Base-by-base conservation (phyloP, 2,797 vertebrate genomes). In the Cercopithecus mitis region DNA sequence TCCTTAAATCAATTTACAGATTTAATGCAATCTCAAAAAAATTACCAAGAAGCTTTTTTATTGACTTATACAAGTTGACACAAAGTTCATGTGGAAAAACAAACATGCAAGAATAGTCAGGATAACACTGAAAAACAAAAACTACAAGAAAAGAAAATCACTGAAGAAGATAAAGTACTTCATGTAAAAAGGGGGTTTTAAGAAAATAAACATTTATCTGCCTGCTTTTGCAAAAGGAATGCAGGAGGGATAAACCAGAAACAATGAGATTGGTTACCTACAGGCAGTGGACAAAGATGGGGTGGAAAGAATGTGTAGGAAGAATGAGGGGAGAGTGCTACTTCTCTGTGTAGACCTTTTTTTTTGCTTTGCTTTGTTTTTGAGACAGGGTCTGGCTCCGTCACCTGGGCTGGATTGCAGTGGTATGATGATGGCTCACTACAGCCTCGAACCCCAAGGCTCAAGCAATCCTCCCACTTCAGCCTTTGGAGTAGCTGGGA, bases 1-100 rank as follows among this genome's bases (percentile, higher is more conserved):
- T 89, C 67, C 70, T 88, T 85, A 95, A 97, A 43, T 88, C 77
- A 83, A 22, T 95, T 94, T 90, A 88, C 33, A 96, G 88, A 96
- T 84, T 95, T 88, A 95, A 96, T 41, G 45, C 27, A 76, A 92
- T 83, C 81, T 90, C 55, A 83, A 87, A 97, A 97, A 97, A 97
- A 97, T 95, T 92, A 90, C 52, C 82, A 91, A 91, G 33, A 45
- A 76, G 36, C 33, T 55, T 87, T 82, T 95, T 84, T 27, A 95
- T 73, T 61, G 77, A 83, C 58, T 52, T 87, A 33, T 87, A 45
- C 77, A 91, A 96, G 64, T 94, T 97, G 96, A 97, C 91, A 89
- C 15, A 91, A 97, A 95, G 91, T 94, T 96, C 72, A 95, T 30
- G 47, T 89, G 45, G 88, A 96, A 96, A 95, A 95, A 67, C 17